Percentiles rank a stretch among this genome's conserved stretches.
These are phyloP conservation scores for Trachemys scripta DNA, from an alignment of 2,113 vertebrate genomes.

Conservation along the genomic window DNA sequence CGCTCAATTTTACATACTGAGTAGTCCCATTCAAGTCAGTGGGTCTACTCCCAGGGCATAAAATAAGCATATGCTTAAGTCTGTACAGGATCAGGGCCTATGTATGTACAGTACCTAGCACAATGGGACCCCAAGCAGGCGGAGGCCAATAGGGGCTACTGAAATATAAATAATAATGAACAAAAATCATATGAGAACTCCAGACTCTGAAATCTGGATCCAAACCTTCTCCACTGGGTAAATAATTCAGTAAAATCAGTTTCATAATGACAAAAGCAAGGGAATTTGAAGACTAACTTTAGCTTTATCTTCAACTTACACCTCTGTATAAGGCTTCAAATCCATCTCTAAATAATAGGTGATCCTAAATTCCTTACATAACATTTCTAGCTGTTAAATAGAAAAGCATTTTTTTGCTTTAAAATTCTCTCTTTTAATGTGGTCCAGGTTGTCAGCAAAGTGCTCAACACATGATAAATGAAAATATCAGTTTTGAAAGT, in stretches of 20 bases:
- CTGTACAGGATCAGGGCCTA: neutral
- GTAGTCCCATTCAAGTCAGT: neutral
- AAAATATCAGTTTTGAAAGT: neutral
- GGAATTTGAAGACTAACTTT: neutral
- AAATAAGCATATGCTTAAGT: neutral
- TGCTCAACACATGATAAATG: neutral
- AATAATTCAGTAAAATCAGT: neutral
- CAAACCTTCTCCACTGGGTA: neutral
- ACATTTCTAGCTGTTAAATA: neutral
- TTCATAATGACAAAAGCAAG: neutral
- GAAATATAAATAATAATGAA: neutral
- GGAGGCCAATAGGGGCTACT: neutral
- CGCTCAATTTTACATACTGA: neutral
- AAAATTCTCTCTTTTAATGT: neutral
- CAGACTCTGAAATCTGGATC: neutral
- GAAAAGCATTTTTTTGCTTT: neutral
- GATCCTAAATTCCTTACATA: neutral
- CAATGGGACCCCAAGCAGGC: neutral
- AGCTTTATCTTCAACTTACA: neutral
- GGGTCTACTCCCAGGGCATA: neutral
- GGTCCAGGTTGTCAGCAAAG: neutral
- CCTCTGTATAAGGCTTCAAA: neutral
- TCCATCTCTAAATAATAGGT: neutral
- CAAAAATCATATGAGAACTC: neutral
- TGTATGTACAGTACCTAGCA: neutral